Percentiles rank a stretch among this genome's conserved stretches.
Evolutionary conservation across 2,113 vertebrate genomes (phyloP).

Genomic region (Pimephales promelas): DNA sequence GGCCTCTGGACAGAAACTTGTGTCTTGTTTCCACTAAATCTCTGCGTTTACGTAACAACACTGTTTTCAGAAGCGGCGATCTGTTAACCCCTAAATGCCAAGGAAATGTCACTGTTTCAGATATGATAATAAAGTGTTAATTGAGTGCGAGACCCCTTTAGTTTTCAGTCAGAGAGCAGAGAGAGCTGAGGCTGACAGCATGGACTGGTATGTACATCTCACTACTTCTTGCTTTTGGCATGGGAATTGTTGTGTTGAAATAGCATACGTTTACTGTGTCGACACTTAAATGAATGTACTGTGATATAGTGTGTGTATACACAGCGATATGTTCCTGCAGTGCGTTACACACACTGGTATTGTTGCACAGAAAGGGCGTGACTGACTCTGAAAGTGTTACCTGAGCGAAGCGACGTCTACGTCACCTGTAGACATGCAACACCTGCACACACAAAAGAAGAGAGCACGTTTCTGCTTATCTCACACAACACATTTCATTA

Average conservation of each 20-base stretch:
- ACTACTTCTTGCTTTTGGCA: background rate
- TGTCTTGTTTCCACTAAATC: constrained; percentile 62
- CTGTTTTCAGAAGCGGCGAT: constrained; percentile 61
- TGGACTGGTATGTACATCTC: constrained; percentile 45
- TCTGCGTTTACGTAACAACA: constrained; percentile 69
- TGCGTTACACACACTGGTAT: background rate
- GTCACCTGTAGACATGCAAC: background rate
- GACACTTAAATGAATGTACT: no score
- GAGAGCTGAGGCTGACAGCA: constrained; percentile 19
- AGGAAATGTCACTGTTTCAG: constrained; percentile 63
- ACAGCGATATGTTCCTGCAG: background rate
- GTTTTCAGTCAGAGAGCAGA: constrained; percentile 32
- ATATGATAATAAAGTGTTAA: constrained; percentile 39
- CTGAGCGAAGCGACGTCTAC: background rate
- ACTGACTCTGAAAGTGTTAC: background rate
- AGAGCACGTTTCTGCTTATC: background rate
- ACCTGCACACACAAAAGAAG: background rate
- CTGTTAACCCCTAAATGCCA: constrained; percentile 72
- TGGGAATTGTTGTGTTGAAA: background rate
- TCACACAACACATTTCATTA: background rate
- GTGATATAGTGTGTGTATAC: background rate
- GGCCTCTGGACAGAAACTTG: constrained; percentile 53
- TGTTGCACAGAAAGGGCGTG: background rate
- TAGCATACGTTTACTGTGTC: background rate
- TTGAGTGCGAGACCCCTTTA: constrained; percentile 47